Conservation (phyloP, 2,888 invertebrate genomes). For the Alcis repandata region DNA sequence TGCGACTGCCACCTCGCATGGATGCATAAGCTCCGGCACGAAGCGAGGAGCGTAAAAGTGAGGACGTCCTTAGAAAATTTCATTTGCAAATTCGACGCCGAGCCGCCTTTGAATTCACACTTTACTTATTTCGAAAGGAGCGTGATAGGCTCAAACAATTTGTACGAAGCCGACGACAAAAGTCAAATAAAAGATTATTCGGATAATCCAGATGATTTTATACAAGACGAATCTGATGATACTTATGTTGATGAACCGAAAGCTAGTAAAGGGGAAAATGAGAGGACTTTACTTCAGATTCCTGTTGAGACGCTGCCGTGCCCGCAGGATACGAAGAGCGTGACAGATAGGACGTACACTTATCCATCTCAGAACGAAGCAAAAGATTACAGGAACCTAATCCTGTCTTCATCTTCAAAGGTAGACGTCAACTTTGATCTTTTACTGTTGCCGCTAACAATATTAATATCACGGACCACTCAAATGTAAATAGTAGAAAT, state of each 20-base stretch:
- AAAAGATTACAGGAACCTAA: constrained; percentile 82
- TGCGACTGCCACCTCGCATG: constrained; percentile 95
- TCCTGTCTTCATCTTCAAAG: constrained; percentile 63
- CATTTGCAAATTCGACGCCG: constrained; percentile 89
- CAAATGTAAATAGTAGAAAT: constrained; percentile 53
- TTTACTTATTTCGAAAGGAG: constrained; percentile 77
- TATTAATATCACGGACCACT: constrained; percentile 58
- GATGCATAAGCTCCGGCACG: constrained; percentile 92
- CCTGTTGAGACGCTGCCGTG: constrained; percentile 87
- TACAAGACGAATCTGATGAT: constrained; percentile 77
- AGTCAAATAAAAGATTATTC: constrained; percentile 72
- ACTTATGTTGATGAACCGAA: constrained; percentile 76
- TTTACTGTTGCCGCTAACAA: constrained; percentile 55
- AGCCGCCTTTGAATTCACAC: constrained; percentile 74
- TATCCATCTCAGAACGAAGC: constrained; percentile 87
- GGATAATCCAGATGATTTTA: constrained; percentile 72
- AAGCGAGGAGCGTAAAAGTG: constrained; percentile 91
- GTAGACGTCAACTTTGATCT: constrained; percentile 50
- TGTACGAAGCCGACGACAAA: constrained; percentile 72
- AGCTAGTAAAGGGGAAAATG: constrained; percentile 72
- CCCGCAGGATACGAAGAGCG: constrained; percentile 87
- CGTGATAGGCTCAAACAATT: constrained; percentile 73
- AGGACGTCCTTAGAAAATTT: constrained; percentile 91
- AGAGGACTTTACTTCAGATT: constrained; percentile 83
- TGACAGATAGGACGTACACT: constrained; percentile 85